Evolutionary conservation across 2,888 invertebrate genomes (phyloP), one percentile per base, ranked within the genome.

Genomic region (Rhyacophila evoluta): DNA sequence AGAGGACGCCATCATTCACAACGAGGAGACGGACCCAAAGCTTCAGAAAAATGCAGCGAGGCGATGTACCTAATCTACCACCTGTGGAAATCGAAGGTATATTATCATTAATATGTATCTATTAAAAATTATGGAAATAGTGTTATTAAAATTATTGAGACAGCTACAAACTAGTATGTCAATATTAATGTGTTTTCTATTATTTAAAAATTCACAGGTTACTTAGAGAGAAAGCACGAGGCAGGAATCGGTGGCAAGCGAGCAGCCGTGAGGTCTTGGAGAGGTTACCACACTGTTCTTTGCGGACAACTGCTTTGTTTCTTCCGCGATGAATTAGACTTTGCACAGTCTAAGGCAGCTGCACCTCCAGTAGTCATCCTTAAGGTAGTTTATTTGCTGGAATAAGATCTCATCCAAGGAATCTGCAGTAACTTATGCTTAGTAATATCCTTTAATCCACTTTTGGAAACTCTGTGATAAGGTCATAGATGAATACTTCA

Each of bases 271-370:
- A 92, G 99, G 3, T 96, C 97, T 0, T 99, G 99, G 99, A 97
- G 98, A 85, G 93, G 92, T 76, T 97, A 95, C 89, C 97, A 98
- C 88, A 95, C 97, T 0, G 98, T 98, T 76, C 91, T 99, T 27
- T 99, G 98, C 86, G 99, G 99, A 0, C 99, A 99, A 86, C 89
- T 98, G 84, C 89, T 99, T 74, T 98, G 98, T 89, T 99, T 99
- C 94, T 99, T 99, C 91, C 95, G 98, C 85, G 98, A 98, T 86
- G 95, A 96, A 85, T 93, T 94, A 83, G 97, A 97, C 87, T 98
- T 98, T 88, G 91, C 93, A 81, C 93, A 93, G 83, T 95, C 96
- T 84, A 95, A 96, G 88, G 97, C 98, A 0, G 95, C 95, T 0
- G 94, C 95, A 1, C 95, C 97, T 0, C 95, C 97, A 0, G 93